Conservation (phyloP, 2,113 vertebrate genomes). For the Anser cygnoides region DNA sequence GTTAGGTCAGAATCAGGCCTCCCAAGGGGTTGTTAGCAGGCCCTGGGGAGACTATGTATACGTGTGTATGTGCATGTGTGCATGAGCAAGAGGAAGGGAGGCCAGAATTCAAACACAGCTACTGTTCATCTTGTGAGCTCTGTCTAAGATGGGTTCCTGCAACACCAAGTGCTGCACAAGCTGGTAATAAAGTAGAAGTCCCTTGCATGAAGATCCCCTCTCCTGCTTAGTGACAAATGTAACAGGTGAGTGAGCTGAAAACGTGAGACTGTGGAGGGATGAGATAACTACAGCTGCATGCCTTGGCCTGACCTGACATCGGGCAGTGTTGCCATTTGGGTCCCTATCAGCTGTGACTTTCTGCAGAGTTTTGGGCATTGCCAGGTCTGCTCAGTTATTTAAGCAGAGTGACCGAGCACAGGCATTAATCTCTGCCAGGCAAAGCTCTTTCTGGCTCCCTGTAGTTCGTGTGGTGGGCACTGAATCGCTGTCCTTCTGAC, state of each 20-base stretch:
- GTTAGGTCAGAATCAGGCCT: neutral
- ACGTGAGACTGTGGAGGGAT: neutral
- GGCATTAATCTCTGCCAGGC: neutral
- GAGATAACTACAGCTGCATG: neutral
- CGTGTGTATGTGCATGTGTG: neutral
- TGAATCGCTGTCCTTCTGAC: neutral
- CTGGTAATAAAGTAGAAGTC: neutral
- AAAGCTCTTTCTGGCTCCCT: neutral
- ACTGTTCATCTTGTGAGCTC: neutral
- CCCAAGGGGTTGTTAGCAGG: neutral
- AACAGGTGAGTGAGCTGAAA: neutral
- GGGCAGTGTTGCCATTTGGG: neutral
- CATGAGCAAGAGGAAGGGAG: neutral
- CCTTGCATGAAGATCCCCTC: neutral
- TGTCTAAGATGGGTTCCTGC: neutral
- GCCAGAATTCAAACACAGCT: neutral
- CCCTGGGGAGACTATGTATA: neutral
- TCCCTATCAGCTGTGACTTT: rapidly evolving
- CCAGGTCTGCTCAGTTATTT: neutral
- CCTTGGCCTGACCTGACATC: neutral
- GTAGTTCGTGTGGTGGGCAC: neutral
- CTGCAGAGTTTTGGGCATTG: neutral
- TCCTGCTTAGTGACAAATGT: neutral
- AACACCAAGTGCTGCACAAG: neutral
- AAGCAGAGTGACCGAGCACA: neutral